Conservation (phyloP, 1,140 invertebrate genomes). For the Platorchestia sp. region DNA sequence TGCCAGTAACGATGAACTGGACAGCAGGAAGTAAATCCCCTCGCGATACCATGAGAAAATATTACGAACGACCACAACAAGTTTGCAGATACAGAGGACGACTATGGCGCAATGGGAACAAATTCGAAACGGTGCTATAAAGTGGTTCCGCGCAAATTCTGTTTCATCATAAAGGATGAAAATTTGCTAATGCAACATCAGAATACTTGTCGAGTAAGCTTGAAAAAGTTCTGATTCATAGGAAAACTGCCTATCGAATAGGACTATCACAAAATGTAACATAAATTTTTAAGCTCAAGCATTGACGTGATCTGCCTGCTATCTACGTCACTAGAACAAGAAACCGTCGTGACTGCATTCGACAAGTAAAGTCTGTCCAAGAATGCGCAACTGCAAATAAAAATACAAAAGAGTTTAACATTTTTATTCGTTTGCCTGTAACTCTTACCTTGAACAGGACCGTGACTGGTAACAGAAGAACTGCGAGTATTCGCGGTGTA, state of each 20-base stretch:
- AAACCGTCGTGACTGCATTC: neutral
- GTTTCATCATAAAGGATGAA: neutral
- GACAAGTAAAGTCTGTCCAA: neutral
- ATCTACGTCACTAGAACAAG: no score
- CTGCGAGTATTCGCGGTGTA: neutral
- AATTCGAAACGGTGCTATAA: neutral
- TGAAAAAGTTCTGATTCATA: neutral
- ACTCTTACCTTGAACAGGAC: neutral
- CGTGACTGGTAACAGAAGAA: neutral
- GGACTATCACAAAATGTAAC: no score
- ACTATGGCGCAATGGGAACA: no score
- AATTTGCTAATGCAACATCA: neutral
- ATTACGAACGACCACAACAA: neutral
- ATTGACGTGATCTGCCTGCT: no score
- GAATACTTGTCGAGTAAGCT: neutral
- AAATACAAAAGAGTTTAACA: neutral
- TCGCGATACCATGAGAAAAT: neutral
- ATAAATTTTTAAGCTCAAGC: no score
- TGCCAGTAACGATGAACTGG: neutral
- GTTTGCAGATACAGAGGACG: neutral
- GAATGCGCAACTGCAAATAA: neutral
- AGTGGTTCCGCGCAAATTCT: neutral
- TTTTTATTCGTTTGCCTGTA: neutral
- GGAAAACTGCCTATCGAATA: no score
- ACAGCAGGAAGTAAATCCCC: neutral